Conservation (phyloP, 2,113 vertebrate genomes). For the Cebus imitator region DNA sequence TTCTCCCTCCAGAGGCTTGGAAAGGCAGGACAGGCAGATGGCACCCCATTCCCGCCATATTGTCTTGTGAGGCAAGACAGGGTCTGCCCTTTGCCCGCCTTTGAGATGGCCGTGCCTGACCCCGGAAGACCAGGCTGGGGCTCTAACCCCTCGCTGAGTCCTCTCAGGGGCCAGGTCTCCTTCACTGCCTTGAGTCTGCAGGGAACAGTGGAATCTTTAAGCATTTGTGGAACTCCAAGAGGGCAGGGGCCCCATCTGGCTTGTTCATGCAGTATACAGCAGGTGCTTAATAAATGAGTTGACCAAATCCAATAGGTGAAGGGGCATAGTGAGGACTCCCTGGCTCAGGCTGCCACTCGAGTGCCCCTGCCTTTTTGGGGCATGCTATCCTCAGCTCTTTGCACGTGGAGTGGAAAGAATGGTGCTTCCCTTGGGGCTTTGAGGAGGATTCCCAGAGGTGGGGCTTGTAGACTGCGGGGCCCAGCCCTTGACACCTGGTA, state of each 20-base stretch:
- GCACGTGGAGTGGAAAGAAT: rapidly evolving
- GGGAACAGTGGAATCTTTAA: not conserved
- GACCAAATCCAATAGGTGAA: rapidly evolving
- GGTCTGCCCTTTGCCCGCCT: rapidly evolving
- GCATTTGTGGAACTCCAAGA: not conserved
- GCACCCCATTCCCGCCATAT: not conserved
- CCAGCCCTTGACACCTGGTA: not conserved
- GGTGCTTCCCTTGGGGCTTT: not conserved
- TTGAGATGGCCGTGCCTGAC: not conserved
- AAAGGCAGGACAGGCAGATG: not conserved
- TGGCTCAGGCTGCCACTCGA: rapidly evolving
- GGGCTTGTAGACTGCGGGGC: no score
- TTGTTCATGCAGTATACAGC: not conserved
- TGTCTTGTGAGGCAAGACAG: not conserved
- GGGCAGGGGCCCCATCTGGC: not conserved
- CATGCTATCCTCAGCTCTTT: not conserved
- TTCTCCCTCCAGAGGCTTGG: not conserved
- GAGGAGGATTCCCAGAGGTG: rapidly evolving
- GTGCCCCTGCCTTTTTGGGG: not conserved
- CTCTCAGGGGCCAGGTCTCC: not conserved
- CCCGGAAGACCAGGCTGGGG: not conserved
- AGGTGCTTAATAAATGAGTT: not conserved
- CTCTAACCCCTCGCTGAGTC: not conserved
- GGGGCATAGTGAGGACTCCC: not conserved
- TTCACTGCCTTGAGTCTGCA: not conserved